phyloP scores from a whole-genome alignment of 2,113 vertebrate species.

The Loxodonta africana region DNA sequence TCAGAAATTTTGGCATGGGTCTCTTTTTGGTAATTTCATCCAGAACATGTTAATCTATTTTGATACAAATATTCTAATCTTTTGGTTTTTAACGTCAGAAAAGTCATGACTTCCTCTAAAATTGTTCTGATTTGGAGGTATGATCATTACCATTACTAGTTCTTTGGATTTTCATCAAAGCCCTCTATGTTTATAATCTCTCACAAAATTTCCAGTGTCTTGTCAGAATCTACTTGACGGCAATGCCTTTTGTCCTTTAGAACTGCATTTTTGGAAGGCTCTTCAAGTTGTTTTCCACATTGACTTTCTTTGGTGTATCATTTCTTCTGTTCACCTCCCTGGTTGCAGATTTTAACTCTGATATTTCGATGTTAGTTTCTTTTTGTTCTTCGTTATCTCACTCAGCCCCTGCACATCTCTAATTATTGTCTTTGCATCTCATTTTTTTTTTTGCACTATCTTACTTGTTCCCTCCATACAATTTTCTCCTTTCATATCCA shows the following conservation, averaged over 20 bases:
- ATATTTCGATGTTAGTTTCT: neutral
- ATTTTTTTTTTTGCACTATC: neutral
- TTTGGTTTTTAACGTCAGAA: neutral
- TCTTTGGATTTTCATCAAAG: neutral
- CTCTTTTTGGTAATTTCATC: neutral
- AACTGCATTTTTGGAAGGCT: neutral
- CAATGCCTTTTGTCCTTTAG: neutral
- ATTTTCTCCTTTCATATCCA: neutral
- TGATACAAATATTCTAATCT: neutral
- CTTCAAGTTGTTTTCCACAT: neutral
- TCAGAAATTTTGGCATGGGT: neutral
- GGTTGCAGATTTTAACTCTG: neutral
- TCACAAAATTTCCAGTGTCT: neutral
- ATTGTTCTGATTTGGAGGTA: neutral
- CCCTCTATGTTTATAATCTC: neutral
- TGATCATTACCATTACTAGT: neutral
- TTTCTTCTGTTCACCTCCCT: conserved; percentile 1
- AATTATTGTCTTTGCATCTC: neutral
- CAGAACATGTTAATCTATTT: conserved; percentile 14
- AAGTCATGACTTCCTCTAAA: conserved; percentile 6
- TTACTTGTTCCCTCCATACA: neutral
- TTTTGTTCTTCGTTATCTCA: neutral
- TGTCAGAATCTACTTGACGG: no score
- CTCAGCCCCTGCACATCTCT: neutral
- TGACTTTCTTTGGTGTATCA: neutral